A percentile compares a stretch with the other conserved stretches of the same genome.
phyloP scores from a whole-genome alignment of 2,888 invertebrate genomes.

The Tiphia femorata region DNA sequence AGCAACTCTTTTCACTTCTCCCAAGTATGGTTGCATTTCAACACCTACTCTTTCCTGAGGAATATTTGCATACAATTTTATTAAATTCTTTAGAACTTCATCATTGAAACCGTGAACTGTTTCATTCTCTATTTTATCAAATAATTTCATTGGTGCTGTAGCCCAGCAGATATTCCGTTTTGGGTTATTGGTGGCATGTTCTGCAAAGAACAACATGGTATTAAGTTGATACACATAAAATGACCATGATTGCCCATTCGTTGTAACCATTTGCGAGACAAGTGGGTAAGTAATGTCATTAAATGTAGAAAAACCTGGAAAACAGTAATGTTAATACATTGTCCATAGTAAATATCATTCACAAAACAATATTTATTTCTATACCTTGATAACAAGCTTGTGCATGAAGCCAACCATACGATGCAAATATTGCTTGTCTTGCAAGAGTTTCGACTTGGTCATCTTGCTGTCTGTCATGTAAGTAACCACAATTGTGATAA shows the following conservation, averaged over 20 bases:
- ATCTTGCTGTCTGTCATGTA: conserved; percentile 72
- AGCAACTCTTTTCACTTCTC: conserved; percentile 73
- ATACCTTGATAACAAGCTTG: conserved; percentile 84
- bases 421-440: conserved; percentile 81
- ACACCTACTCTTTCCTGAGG: conserved; percentile 75
- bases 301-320: conserved; percentile 83
- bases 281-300: conserved; percentile 94
- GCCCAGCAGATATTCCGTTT: conserved; percentile 86
- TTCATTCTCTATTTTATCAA: conserved; percentile 77
- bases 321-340: background rate
- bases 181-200: conserved; percentile 76
- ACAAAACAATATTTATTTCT: background rate
- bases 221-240: conserved; percentile 95
- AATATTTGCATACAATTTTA: conserved; percentile 81
- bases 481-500: conserved; percentile 77
- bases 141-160: conserved; percentile 79
- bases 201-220: conserved; percentile 78
- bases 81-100: conserved; percentile 78
- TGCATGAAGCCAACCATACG: conserved; percentile 84
- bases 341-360: background rate
- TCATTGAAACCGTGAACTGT: conserved; percentile 85
- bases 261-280: conserved; percentile 87
- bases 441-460: conserved; percentile 77
- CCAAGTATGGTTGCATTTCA: conserved; percentile 82
- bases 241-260: conserved; percentile 89